phyloP scores from a whole-genome alignment of 2,113 vertebrate genomes.

The Ctenomys sociabilis region DNA sequence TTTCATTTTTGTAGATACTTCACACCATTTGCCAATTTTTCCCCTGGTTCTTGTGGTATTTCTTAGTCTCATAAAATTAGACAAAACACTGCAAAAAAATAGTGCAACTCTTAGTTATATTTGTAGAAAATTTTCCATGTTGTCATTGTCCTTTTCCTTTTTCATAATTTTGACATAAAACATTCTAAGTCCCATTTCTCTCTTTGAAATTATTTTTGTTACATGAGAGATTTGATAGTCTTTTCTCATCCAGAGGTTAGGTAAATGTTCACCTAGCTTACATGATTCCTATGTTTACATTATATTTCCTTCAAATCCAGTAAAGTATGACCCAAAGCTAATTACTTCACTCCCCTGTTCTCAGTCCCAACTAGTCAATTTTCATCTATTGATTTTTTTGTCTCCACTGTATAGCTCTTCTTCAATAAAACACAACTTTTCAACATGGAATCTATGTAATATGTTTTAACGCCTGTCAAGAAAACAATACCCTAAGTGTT shows the following conservation, averaged over 20 bases:
- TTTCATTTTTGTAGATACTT: slow-evolving; percentile 47
- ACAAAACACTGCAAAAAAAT: background rate
- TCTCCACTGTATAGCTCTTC: slow-evolving; percentile 23
- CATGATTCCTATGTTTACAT: slow-evolving; percentile 30
- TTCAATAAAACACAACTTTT: slow-evolving; percentile 13
- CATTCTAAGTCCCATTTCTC: background rate
- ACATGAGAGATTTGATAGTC: slow-evolving; percentile 14
- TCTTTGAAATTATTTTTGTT: slow-evolving; percentile 39
- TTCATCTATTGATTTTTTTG: slow-evolving; percentile 32
- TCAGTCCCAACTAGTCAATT: background rate
- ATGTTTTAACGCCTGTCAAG: slow-evolving; percentile 29
- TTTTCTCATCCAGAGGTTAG: slow-evolving; percentile 20
- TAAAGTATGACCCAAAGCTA: slow-evolving; percentile 13
- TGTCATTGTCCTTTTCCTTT: slow-evolving; percentile 13
- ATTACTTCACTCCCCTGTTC: background rate
- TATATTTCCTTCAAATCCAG: slow-evolving; percentile 42
- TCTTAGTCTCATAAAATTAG: background rate
- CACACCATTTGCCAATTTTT: background rate
- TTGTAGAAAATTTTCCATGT: slow-evolving; percentile 20
- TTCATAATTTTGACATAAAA: slow-evolving; percentile 39
- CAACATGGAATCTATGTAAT: slow-evolving; percentile 40
- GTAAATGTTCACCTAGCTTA: slow-evolving; percentile 36
- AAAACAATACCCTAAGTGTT: background rate
- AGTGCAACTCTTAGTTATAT: slow-evolving; percentile 21
- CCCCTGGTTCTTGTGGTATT: background rate